Conservation (phyloP, 2,113 vertebrate species). For the Bufo bufo region DNA sequence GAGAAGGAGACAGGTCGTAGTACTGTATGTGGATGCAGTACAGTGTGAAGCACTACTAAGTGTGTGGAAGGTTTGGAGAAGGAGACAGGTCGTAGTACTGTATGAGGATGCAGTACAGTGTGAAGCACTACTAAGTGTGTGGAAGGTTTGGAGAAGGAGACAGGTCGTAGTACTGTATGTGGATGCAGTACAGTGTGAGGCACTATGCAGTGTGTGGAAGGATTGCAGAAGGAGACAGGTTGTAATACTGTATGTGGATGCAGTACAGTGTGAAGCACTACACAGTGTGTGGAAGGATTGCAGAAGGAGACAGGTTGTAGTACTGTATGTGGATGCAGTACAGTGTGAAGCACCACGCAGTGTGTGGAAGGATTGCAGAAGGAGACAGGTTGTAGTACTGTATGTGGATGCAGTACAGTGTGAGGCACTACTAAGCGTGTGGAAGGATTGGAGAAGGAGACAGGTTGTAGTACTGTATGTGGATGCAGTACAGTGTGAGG, state of each 20-base stretch:
- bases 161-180: background rate
- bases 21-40: no score
- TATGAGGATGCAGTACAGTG: background rate
- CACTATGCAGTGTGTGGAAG: background rate
- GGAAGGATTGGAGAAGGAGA: no score
- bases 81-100: background rate
- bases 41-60: no score
- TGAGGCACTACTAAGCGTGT: no score
- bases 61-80: background rate
- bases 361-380: no score
- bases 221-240: background rate
- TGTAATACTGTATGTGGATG: background rate
- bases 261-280: background rate
- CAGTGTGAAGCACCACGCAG: background rate
- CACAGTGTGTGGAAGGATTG: background rate
- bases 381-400: no score
- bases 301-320: background rate
- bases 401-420: background rate
- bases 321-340: background rate
- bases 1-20: background rate
- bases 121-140: background rate
- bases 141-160: background rate
- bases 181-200: background rate
- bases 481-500: background rate
- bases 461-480: background rate